These are phyloP conservation scores for Balanococcus diminutus DNA, from an alignment of 2,888 invertebrate species.

Conservation along the genomic window DNA sequence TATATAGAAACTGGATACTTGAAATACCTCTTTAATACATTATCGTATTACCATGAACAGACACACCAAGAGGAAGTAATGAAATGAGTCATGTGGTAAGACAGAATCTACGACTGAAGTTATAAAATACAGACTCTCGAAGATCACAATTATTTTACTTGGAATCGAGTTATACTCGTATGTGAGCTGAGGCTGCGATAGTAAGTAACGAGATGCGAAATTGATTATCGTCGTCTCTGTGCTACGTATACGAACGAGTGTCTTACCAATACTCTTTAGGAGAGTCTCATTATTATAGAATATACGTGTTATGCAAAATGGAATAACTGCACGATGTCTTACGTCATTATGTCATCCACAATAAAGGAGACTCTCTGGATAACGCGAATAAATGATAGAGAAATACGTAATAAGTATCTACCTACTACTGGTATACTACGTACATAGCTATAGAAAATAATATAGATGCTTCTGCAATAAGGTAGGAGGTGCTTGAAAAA, in stretches of 20 bases:
- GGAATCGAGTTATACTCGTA: not conserved
- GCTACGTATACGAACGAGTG: not conserved
- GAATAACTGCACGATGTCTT: not conserved
- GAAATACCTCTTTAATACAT: not conserved
- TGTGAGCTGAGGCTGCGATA: not conserved
- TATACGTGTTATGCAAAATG: not conserved
- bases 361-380: not conserved
- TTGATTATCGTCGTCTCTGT: not conserved
- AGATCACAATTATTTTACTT: not conserved
- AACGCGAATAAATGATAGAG: not conserved
- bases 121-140: not conserved
- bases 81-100: not conserved
- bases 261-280: not conserved
- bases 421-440: not conserved
- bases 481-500: not conserved
- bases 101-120: not conserved
- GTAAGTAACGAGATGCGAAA: not conserved
- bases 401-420: not conserved
- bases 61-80: not conserved
- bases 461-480: no score
- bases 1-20: not conserved
- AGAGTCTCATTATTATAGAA: not conserved
- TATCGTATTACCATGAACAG: not conserved
- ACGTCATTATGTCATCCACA: not conserved
- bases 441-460: no score